Base-by-base conservation (phyloP, 2,888 invertebrate genomes). In the Nomada fucata region DNA sequence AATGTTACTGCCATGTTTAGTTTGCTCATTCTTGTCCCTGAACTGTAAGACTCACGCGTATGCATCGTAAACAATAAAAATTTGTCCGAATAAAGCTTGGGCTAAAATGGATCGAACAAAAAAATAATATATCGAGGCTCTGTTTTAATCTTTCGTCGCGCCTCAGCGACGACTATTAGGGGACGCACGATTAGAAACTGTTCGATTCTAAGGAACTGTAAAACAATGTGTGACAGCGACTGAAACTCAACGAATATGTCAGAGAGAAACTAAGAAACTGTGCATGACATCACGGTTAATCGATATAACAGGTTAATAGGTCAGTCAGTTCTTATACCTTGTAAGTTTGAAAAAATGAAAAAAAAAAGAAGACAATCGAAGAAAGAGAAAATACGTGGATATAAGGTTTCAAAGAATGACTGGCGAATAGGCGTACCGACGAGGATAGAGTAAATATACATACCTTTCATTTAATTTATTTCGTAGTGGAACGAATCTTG, bases 401-500 rank as follows among this genome's bases (percentile, higher is more conserved):
- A 53, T 59, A 67, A 29, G 55, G 55, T 71, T 83, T 79, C 61
- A 52, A 36, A 73, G 79, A 83, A 73, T 75, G 72, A 76, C 71
- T 83, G 70, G 79, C 79, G 83, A 52, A 79, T 71, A 79, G 76
- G 79, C 76, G 69, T 44, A 69, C 67, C 29, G 23, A 74, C n/a
- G 60, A 72, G 26, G 70, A 47, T 60, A 13, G 59, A 75, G 60
- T 75, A 81, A 83, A 83, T 80, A 86, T 79, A 86, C 85, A 76
- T 86, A 91, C 91, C 91, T 91, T 87, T 91, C 91, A 91, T 91
- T 89, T 91, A 91, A 90, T 86, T 84, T 80, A 81, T 77, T 84
- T 76, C 79, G 82, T 78, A 79, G 81, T 52, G 61, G 55, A 70
- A 76, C 72, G 76, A 64, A 69, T 76, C 63, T 64, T 63, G 67